Conservation (phyloP, 2,113 vertebrate species). For the Vimba vimba region DNA sequence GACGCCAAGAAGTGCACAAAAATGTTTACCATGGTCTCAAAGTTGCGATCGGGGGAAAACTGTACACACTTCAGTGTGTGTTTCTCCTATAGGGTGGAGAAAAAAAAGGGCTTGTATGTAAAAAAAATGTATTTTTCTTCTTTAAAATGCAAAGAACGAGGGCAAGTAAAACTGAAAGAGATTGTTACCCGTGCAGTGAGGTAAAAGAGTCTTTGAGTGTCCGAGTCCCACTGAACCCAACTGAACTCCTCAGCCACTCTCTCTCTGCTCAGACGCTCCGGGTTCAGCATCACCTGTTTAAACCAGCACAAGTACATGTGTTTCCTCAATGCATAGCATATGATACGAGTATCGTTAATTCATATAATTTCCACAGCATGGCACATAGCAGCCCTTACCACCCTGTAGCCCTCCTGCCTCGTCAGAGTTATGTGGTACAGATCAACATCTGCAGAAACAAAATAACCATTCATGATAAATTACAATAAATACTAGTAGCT, state of each 20-base stretch:
- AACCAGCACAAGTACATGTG: background rate
- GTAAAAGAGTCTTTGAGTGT: slow-evolving; percentile 88
- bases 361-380: background rate
- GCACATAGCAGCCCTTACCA: slow-evolving; percentile 79
- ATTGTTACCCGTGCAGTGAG: slow-evolving; percentile 77
- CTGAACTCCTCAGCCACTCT: slow-evolving; percentile 87
- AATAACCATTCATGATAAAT: background rate
- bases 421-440: slow-evolving; percentile 81
- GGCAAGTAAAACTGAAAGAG: background rate
- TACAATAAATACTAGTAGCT: background rate
- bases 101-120: background rate
- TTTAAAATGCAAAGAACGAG: background rate
- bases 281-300: slow-evolving; percentile 83
- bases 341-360: background rate
- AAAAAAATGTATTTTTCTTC: background rate
- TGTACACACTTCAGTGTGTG: slow-evolving; percentile 86
- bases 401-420: slow-evolving; percentile 83
- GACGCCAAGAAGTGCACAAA: background rate
- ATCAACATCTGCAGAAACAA: slow-evolving; percentile 84
- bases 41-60: slow-evolving; percentile 83
- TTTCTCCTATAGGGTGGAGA: slow-evolving; percentile 76
- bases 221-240: slow-evolving; percentile 93
- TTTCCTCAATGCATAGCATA: background rate
- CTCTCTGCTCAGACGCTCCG: slow-evolving; percentile 80
- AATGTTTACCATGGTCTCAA: slow-evolving; percentile 83